Evolutionary conservation across 2,888 invertebrate genomes (phyloP), one percentile per base, ranked within the genome.

Genomic region (Apamea monoglypha): DNA sequence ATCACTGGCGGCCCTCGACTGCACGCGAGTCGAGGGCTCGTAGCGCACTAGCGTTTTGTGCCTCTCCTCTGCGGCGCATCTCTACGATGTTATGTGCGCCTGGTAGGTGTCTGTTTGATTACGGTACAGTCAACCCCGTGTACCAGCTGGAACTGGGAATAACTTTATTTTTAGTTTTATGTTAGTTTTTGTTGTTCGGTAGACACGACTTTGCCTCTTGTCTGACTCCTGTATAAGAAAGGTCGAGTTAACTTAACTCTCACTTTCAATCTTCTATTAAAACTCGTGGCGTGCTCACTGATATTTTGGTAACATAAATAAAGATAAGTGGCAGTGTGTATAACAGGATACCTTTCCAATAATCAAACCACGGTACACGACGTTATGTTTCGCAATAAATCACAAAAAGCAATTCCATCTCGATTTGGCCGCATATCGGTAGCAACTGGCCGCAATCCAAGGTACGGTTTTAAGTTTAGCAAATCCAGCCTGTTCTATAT

Each of bases 1-100:
- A 97, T 97, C 96, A 97, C 96, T 95, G 95, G 93, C 95, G 94
- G 94, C 92, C 92, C 96, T 96, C 93, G 91, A 95, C 94, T 92
- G 90, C 94, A 94, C 94, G 94, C 94, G 94, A 93, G 92, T 95
- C 90, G 90, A 96, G 96, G 91, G 95, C 93, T 94, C 95, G 92
- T 93, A 94, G 94, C 92, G 94, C 94, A 95, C 94, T 95, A 95
- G 96, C 96, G 96, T 96, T 96, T 96, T 96, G 94, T 96, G 95
- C 93, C 94, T 93, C 92, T 94, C 91, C 91, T 94, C 92, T 92
- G 92, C 91, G 91, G 91, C 90, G 90, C 92, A 94, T 93, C 94
- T 94, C 91, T 90, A 84, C 88, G 87, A 84, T 86, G 90, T 88
- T 91, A 92, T 94, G 91, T 88, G 86, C 86, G 88, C 91, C 92